Conservation (phyloP, 2,113 vertebrate species). For the Pseudorectes ferrugineus region DNA sequence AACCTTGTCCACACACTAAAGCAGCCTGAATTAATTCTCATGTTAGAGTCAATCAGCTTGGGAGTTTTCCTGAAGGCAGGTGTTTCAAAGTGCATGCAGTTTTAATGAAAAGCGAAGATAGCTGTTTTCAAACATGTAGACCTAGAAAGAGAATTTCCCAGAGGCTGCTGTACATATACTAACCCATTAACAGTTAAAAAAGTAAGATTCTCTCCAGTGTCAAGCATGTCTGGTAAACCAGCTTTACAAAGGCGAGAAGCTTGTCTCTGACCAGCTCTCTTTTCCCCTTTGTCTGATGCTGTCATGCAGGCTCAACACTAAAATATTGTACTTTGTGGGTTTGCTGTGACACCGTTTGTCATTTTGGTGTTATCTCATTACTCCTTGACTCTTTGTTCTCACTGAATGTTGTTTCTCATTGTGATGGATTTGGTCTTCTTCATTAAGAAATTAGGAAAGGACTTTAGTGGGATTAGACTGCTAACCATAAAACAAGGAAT, state of each 20-base stretch:
- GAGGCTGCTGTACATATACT: conserved; percentile 34
- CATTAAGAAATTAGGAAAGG: not conserved
- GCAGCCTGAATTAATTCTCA: conserved; percentile 61
- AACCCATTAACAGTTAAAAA: conserved; percentile 50
- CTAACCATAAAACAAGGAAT: not conserved
- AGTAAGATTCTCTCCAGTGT: conserved; percentile 21
- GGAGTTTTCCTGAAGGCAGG: conserved; percentile 58
- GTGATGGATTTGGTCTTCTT: not conserved
- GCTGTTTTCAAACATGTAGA: conserved; percentile 22
- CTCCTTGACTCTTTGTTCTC: not conserved
- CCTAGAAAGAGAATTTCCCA: conserved; percentile 44
- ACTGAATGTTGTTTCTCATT: not conserved
- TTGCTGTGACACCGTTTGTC: not conserved
- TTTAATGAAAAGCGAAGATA: conserved; percentile 56
- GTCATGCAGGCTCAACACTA: not conserved
- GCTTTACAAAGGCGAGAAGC: not conserved
- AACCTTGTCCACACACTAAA: not conserved
- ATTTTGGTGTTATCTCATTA: not conserved
- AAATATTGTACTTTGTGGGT: not conserved
- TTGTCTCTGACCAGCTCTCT: not conserved
- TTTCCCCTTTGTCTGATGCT: not conserved
- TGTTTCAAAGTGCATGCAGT: conserved; percentile 25
- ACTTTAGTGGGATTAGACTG: not conserved
- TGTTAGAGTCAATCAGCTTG: conserved; percentile 49
- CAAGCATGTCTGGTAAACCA: not conserved